Conservation (phyloP, 2,113 vertebrate genomes). For the Mohoua ochrocephala region DNA sequence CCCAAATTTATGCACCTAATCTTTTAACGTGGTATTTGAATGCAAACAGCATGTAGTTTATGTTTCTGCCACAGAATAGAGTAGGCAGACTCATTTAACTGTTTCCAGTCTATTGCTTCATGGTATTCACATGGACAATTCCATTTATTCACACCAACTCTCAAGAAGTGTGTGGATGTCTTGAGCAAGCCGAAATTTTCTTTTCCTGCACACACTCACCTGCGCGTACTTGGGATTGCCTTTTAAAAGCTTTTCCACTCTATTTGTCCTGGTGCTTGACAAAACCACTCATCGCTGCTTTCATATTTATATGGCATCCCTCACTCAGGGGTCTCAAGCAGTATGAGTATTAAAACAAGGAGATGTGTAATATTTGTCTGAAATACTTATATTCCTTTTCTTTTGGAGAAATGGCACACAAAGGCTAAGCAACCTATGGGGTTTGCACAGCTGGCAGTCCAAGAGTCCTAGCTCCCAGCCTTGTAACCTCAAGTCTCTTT, state of each 20-base stretch:
- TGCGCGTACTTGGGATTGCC: not conserved
- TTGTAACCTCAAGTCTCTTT: not conserved
- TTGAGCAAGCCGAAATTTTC: not conserved
- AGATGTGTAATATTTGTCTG: not conserved
- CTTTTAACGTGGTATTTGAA: not conserved
- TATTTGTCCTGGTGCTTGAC: not conserved
- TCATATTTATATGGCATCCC: not conserved
- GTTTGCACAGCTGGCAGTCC: not conserved
- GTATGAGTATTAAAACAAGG: not conserved
- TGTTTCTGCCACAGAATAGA: not conserved
- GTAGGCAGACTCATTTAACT: not conserved
- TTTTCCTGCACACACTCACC: rapidly evolving
- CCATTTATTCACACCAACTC: not conserved
- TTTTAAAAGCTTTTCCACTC: not conserved
- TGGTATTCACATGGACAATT: not conserved
- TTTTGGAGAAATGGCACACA: not conserved
- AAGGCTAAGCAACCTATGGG: not conserved
- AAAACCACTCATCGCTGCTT: not conserved
- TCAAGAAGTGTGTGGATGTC: not conserved
- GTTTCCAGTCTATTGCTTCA: not conserved
- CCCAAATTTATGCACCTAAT: not conserved
- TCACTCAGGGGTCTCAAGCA: not conserved
- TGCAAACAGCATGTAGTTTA: not conserved
- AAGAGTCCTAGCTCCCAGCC: not conserved
- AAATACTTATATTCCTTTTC: not conserved